phyloP scores from a whole-genome alignment of 2,888 invertebrate genomes.

The Heteromyza rotundicornis region DNA sequence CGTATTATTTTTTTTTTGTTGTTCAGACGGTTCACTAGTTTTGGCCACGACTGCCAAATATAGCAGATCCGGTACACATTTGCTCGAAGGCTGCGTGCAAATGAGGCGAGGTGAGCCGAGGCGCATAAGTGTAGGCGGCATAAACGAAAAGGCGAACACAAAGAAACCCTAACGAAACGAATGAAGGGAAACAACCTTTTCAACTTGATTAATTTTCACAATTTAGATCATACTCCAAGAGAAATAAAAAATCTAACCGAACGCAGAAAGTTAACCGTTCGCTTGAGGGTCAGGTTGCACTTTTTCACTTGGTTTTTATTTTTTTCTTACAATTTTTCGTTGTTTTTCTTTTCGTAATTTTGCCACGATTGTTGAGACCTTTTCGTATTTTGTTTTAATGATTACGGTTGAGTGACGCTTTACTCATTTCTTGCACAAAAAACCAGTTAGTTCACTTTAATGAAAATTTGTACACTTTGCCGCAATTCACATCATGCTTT shows the following conservation, averaged over 20 bases:
- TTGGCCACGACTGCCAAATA: background rate
- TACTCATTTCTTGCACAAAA: too few relatives aligned
- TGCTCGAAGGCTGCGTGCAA: too few relatives aligned
- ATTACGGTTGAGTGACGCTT: too few relatives aligned
- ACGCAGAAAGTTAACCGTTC: background rate
- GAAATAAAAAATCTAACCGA: background rate
- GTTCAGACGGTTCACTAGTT: conserved; percentile 8
- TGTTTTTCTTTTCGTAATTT: too few relatives aligned
- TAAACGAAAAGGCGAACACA: background rate
- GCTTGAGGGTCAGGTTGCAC: conserved; percentile 2
- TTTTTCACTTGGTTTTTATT: background rate
- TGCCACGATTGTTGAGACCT: too few relatives aligned
- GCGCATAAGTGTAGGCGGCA: background rate
- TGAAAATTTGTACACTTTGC: too few relatives aligned
- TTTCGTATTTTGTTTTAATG: too few relatives aligned
- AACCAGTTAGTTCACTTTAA: too few relatives aligned
- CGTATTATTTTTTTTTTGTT: too few relatives aligned
- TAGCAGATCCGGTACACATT: background rate
- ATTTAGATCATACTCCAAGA: conserved; percentile 30
- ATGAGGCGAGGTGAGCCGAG: background rate
- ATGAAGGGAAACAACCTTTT: conserved; percentile 12
- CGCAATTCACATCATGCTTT: too few relatives aligned
- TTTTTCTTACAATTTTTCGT: too few relatives aligned
- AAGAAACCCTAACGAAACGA: conserved; percentile 10
- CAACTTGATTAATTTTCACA: conserved; percentile 54